These are phyloP conservation scores for Spicauda simplicius DNA, from an alignment of 2,888 invertebrate species.

Conservation along the genomic window DNA sequence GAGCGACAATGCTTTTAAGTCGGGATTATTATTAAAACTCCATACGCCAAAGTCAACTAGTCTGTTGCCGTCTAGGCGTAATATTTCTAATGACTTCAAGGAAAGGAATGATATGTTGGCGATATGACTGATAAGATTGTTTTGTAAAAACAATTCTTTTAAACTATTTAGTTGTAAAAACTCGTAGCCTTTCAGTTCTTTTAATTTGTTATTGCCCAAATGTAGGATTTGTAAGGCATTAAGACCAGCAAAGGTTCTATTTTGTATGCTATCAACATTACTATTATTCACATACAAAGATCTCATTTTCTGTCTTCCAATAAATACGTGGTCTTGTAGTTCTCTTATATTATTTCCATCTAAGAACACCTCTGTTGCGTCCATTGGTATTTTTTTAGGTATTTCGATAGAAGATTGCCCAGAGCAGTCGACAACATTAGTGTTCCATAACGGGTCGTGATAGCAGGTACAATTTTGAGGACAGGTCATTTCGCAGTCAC, in stretches of 20 bases:
- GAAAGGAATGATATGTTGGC: slow-evolving; percentile 92
- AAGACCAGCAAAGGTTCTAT: slow-evolving; percentile 95
- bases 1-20: slow-evolving; percentile 90
- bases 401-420: slow-evolving; percentile 91
- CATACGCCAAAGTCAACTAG: slow-evolving; percentile 92
- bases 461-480: slow-evolving; percentile 97
- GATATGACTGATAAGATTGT: slow-evolving; percentile 92
- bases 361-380: slow-evolving; percentile 96
- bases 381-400: slow-evolving; percentile 95
- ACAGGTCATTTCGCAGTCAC: slow-evolving; percentile 98
- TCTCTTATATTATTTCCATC: slow-evolving; percentile 95
- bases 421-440: slow-evolving; percentile 96
- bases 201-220: slow-evolving; percentile 93
- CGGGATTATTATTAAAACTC: slow-evolving; percentile 88
- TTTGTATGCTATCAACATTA: slow-evolving; percentile 93
- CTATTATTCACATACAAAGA: slow-evolving; percentile 94
- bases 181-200: slow-evolving; percentile 92
- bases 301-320: slow-evolving; percentile 95
- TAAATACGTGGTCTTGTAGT: slow-evolving; percentile 94
- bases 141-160: slow-evolving; percentile 93
- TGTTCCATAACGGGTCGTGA: slow-evolving; percentile 97
- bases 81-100: slow-evolving; percentile 90
- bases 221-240: slow-evolving; percentile 91
- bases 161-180: slow-evolving; percentile 92
- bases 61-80: slow-evolving; percentile 93